Conservation (phyloP, 64 coral and sea anemone species). For the Catalaphyllia jardinei region DNA sequence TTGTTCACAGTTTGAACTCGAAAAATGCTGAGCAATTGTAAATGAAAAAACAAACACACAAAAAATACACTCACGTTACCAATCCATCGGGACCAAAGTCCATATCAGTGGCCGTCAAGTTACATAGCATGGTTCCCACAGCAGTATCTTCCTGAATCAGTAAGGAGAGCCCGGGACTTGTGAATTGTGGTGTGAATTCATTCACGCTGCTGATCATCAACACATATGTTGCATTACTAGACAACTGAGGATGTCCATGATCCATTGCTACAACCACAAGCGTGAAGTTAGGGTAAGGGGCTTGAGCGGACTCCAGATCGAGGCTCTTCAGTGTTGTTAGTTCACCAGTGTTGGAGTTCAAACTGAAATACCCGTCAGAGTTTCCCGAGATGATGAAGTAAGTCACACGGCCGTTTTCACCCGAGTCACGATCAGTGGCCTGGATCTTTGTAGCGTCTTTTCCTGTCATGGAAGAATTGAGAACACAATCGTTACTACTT, state of each 20-base stretch:
- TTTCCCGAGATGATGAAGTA: constrained; percentile 58
- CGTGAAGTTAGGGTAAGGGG: constrained; percentile 43
- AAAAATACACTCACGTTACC: constrained; percentile 9
- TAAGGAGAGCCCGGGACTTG: not conserved
- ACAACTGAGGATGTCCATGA: constrained; percentile 54
- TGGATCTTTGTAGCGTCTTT: constrained; percentile 29
- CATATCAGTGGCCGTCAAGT: constrained; percentile 51
- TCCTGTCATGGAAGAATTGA: constrained; percentile 2
- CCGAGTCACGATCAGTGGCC: constrained; percentile 62
- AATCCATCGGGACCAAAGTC: constrained; percentile 71
- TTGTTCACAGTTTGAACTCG: too few relatives aligned
- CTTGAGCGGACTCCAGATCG: constrained; percentile 52
- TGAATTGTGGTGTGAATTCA: constrained; percentile 59
- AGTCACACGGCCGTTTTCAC: constrained; percentile 53
- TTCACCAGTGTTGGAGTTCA: constrained; percentile 41
- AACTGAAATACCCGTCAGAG: constrained; percentile 42
- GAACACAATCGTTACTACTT: not conserved
- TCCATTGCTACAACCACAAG: constrained; percentile 44
- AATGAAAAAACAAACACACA: not conserved
- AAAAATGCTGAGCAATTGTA: not conserved
- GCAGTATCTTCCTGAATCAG: constrained; percentile 19
- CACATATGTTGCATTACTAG: constrained; percentile 49
- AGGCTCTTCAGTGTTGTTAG: constrained; percentile 51
- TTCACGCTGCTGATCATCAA: constrained; percentile 44
- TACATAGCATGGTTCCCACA: constrained; percentile 27